Evolutionary conservation across 2,113 vertebrate species (phyloP), one percentile per base, ranked within the genome.

Genomic region (Alouatta palliata): DNA sequence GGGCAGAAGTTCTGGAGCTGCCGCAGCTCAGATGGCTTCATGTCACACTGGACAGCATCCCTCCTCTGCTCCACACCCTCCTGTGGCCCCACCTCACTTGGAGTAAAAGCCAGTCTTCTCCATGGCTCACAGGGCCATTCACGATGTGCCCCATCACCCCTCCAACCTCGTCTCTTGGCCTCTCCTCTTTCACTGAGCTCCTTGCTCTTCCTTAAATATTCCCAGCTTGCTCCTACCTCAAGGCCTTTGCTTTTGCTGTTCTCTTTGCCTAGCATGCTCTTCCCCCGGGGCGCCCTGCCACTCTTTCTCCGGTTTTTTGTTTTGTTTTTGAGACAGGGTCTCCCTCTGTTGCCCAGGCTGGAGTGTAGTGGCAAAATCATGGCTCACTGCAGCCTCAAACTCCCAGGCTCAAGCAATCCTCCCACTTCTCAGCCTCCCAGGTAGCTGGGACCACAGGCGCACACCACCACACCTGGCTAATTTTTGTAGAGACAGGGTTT

Each of bases 41-140:
- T 6, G 49, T 89, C 66, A 75, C 54, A 49, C 52, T 73, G 68
- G 56, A 81, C n/a, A 12, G 25, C 7, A 27, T 73, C 73, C n/a
- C 30, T 90, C 77, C 30, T 88, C 43, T 71, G 86, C 25, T 84
- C n/a, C 66, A 45, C 77, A 90, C 64, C 49, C 56, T 94, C 43
- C 80, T 1, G 4, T 20, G 88, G 73, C 25, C 77, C 54, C 1
- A 4, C 64, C 20, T 94, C 93, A 43, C 83, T 85, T 64, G 37
- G 52, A 56, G 77, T 80, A 91, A 89, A 87, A 90, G 68, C 52
- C 82, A 37, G 58, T 73, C 27, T 96, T 87, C 85, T 76, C n/a
- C 12, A 37, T 0, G 9, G 56, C 66, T 32, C 76, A 32, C 1
- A 35, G 68, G 30, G 35, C 35, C 75, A 43, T 73, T 16, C 12